Evolutionary conservation across 2,888 invertebrate species (phyloP), one percentile per base, ranked within the genome.

Genomic region (Tetropium fuscum): DNA sequence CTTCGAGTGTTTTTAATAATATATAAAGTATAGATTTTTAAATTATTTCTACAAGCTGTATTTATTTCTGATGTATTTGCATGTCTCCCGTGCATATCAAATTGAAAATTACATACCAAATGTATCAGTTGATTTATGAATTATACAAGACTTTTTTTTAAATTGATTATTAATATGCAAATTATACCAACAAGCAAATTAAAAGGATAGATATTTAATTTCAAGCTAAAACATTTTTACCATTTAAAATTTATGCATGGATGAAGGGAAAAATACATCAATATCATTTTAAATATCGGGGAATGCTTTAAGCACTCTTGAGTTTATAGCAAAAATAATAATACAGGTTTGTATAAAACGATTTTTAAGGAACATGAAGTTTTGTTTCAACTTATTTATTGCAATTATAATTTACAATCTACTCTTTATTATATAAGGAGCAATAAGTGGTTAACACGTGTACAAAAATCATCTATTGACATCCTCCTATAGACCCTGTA

Each of bases 31-130:
- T 59, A 54, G 54, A 59, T 53, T 60, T 60, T 57, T 60, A 41
- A 57, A 57, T 57, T 53, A 57, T 45, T 60, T 43, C 58, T 44
- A 53, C 36, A 60, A 60, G 45, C 45, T 48, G 45, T 53, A 54
- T 61, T 53, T 48, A 49, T 22, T 61, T 38, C 49, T 51, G 45
- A 51, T 56, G 54, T 55, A 44, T 55, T 60, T 60, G 64, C 64
- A 64, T 64, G 64, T 58, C 60, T 51, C 40, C 58, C 58, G 45
- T 61, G 61, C 45, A 56, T 48, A 56, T 19, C 32, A 32, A 53
- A 61, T 61, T 48, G 53, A 61, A 54, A 61, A 40, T 57, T 51
- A 55, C 20, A 55, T 55, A 32, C 48, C 36, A 53, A 22, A 45
- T 64, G 60, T 27, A 58, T 43, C 13, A 48, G 22, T 22, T 22